A percentile compares a stretch with the other conserved stretches of the same genome.
Conservation (phyloP, 2,113 vertebrate genomes). For the Gobiocypris rarus region DNA sequence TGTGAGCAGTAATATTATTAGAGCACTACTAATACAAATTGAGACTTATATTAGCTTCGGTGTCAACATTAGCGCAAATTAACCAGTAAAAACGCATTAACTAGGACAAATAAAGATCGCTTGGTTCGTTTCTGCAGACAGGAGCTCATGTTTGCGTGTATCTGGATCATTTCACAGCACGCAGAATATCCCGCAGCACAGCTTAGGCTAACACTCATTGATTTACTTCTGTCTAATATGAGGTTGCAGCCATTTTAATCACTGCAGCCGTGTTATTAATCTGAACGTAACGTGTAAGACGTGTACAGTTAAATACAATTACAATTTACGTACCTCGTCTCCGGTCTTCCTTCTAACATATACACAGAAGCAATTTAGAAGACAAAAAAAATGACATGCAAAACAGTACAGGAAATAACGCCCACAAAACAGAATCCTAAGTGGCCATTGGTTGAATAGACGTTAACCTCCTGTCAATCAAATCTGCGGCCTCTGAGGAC, state of each 20-base stretch:
- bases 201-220: slow-evolving; percentile 24
- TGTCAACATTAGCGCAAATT: not conserved
- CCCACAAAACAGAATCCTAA: slow-evolving; percentile 21
- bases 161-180: slow-evolving; percentile 6
- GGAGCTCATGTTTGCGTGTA: not conserved
- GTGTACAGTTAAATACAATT: not conserved
- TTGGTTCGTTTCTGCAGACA: not conserved
- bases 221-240: slow-evolving; percentile 25
- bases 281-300: not conserved
- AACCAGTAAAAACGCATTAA: not conserved
- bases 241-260: not conserved
- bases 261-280: no score
- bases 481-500: slow-evolving; percentile 25
- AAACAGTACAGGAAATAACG: slow-evolving; percentile 52
- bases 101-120: no score
- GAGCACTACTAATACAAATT: not conserved
- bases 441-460: slow-evolving; percentile 35
- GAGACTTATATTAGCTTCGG: not conserved
- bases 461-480: slow-evolving; percentile 40
- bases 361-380: slow-evolving; percentile 26
- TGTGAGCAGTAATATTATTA: not conserved
- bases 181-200: slow-evolving; percentile 22
- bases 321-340: slow-evolving; percentile 50
- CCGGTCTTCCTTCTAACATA: slow-evolving; percentile 19
- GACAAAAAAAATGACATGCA: slow-evolving; percentile 28